Evolutionary conservation across 1,140 invertebrate genomes (phyloP), one percentile per base, ranked within the genome.

Genomic region (Oscheius sp.): DNA sequence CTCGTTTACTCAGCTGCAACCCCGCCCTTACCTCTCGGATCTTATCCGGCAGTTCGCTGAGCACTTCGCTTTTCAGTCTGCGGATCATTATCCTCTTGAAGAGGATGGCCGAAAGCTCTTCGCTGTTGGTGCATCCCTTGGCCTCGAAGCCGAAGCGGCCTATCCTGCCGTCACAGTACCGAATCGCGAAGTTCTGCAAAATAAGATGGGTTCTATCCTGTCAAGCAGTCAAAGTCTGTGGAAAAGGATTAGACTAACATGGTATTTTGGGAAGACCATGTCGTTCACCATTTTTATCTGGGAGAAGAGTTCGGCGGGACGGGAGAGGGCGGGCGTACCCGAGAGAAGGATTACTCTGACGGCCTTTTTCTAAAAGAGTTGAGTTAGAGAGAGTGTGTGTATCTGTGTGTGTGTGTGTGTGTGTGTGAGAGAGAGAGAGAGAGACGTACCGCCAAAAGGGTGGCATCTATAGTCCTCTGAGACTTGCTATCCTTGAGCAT

Each of bases 321-420:
- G 87, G 18, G 93, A 94, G 1, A 99, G 85, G 0, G 93, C 95
- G 0, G 96, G 96, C 0, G 96, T 99, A 35, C 96, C 96, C 77
- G 90, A 91, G 15, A 98, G 85, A 13, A 98, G 85, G 58, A 98
- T 87, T 0, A 92, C 87, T 23, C 92, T 88, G 62, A 87, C 87
- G 0, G 90, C 82, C n/a, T 35, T 66, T 58, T 78, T 82, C n/a
- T n/a, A n/a, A n/a, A n/a, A n/a, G n/a, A n/a, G n/a, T n/a, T n/a
- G n/a, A n/a, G n/a, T n/a, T n/a, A n/a, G n/a, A n/a, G n/a, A n/a
- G n/a, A n/a, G n/a, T n/a, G n/a, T n/a, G n/a, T n/a, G n/a, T n/a
- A n/a, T n/a, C n/a, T n/a, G n/a, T n/a, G n/a, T n/a, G n/a, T n/a
- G n/a, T n/a, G n/a, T n/a, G n/a, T n/a, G n/a, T n/a, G n/a, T n/a